Percentiles rank a stretch among this genome's conserved stretches.
These are phyloP conservation scores for Caracal caracal DNA, from an alignment of 2,113 vertebrate genomes.

Conservation along the genomic window DNA sequence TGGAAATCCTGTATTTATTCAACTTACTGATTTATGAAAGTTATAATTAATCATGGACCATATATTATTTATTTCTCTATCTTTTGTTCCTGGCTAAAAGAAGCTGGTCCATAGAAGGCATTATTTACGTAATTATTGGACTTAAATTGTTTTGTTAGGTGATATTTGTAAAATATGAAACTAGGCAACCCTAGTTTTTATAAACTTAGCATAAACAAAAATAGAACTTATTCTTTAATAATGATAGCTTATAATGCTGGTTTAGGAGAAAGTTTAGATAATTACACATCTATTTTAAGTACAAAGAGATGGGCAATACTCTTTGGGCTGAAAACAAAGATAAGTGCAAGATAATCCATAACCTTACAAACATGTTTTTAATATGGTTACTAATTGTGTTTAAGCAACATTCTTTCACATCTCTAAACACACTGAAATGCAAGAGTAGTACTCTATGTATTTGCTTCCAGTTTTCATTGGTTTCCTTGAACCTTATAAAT, in stretches of 20 bases:
- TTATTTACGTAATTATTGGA: neutral
- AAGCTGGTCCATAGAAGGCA: neutral
- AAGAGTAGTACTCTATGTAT: neutral
- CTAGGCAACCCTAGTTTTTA: neutral
- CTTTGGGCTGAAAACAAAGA: neutral
- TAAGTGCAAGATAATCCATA: neutral
- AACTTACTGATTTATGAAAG: neutral
- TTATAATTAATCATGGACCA: neutral
- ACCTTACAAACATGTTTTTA: neutral
- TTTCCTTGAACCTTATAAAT: neutral
- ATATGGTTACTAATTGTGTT: neutral
- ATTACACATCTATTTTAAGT: neutral
- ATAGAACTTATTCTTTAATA: neutral
- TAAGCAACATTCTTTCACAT: neutral
- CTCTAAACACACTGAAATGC: neutral
- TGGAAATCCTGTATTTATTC: neutral
- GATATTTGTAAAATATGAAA: neutral
- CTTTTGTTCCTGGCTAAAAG: neutral
- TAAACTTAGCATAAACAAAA: neutral
- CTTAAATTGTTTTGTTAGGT: neutral
- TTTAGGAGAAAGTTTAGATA: neutral
- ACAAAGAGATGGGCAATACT: neutral
- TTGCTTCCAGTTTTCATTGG: neutral
- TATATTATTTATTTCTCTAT: neutral
- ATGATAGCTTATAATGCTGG: neutral